Conservation (phyloP, 2,113 vertebrate species). For the Gallinago media region DNA sequence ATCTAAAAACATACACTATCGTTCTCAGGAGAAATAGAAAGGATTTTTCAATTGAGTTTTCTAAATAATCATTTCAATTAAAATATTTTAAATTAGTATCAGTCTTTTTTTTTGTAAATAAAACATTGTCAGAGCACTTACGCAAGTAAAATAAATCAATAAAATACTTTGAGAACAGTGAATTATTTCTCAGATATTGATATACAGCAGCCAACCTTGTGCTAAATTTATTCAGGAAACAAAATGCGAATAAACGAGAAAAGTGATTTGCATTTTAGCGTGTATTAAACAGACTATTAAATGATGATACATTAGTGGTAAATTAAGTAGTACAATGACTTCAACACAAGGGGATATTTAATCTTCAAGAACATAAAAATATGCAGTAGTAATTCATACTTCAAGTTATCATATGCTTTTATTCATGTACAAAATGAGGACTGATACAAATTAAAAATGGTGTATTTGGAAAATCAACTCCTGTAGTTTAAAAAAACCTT, state of each 20-base stretch:
- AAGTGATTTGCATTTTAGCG: slow-evolving; percentile 7
- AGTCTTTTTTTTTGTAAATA: background rate
- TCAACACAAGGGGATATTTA: background rate
- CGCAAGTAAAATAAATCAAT: background rate
- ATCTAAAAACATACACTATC: background rate
- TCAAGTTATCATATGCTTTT: background rate
- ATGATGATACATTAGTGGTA: background rate
- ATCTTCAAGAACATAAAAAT: background rate
- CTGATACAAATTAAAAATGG: background rate
- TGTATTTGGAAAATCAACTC: background rate
- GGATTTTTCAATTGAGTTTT: background rate
- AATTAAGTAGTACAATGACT: background rate
- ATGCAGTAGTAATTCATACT: background rate
- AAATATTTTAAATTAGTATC: background rate
- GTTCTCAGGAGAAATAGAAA: background rate
- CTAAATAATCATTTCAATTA: background rate
- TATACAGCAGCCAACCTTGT: background rate
- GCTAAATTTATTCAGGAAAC: background rate
- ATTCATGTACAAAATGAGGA: background rate
- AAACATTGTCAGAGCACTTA: background rate
- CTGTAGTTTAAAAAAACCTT: background rate
- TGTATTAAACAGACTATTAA: background rate
- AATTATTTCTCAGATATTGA: background rate
- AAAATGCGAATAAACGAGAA: background rate
- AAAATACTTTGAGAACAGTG: background rate